Evolutionary conservation across 2,113 vertebrate species (phyloP).

Genomic region (Nothoprocta perdicaria): DNA sequence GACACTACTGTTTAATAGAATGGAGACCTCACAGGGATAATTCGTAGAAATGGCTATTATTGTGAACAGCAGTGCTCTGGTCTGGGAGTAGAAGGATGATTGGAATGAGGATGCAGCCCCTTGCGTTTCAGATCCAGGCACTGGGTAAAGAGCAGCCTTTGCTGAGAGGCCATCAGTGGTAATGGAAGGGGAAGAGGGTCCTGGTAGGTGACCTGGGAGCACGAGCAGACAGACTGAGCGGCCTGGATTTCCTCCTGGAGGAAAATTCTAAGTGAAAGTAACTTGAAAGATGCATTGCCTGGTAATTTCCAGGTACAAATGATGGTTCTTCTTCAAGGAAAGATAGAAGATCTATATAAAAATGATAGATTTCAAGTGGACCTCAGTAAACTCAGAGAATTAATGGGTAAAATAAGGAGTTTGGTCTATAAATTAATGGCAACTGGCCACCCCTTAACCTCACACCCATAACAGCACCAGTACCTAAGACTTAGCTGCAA

Average conservation of each 20-base stretch:
- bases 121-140: neutral
- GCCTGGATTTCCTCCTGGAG: neutral
- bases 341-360: neutral
- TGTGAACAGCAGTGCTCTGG: neutral
- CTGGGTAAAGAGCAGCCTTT: neutral
- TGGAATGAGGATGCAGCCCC: neutral
- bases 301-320: neutral
- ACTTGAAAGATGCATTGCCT: neutral
- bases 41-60: neutral
- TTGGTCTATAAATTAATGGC: neutral
- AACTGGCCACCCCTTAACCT: neutral
- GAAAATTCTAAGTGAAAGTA: neutral
- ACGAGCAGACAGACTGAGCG: rapidly evolving
- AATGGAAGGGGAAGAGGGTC: neutral
- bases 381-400: neutral
- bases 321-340: neutral
- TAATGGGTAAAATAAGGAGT: neutral
- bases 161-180: neutral
- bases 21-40: neutral
- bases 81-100: neutral
- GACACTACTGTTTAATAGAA: neutral
- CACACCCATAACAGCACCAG: neutral
- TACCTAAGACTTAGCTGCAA: neutral
- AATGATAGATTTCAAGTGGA: neutral
- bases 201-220: neutral